phyloP scores from a whole-genome alignment of 1,140 invertebrate genomes.

The Drosophila orosa region DNA sequence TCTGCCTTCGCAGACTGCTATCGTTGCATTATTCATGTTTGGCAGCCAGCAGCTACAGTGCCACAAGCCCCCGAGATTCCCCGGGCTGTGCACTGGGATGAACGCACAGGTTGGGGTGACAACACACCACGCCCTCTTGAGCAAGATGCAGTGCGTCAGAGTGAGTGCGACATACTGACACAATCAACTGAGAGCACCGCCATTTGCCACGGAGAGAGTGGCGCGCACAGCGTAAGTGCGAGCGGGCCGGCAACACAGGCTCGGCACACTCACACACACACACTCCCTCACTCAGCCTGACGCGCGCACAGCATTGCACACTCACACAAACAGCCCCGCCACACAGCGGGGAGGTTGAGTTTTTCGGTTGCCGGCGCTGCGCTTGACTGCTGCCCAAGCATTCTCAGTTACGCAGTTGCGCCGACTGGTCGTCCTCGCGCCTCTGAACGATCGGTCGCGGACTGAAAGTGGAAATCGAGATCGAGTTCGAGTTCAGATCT shows the following conservation, averaged over 20 bases:
- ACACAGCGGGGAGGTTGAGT: constrained; percentile 25
- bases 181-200: constrained; percentile 78
- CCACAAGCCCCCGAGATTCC: constrained; percentile 19
- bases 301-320: constrained; percentile 13
- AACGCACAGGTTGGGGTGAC: constrained; percentile 16
- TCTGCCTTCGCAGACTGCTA: constrained; percentile 36
- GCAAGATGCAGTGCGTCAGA: constrained; percentile 37
- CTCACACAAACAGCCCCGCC: constrained; percentile 1
- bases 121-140: constrained; percentile 73
- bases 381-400: constrained; percentile 59
- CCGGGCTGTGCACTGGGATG: constrained; percentile 9
- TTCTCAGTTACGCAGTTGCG: constrained; percentile 68
- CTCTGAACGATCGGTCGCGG: constrained; percentile 15
- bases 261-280: not conserved
- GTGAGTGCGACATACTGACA: constrained; percentile 54
- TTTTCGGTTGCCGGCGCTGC: constrained; percentile 31
- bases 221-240: constrained; percentile 7
- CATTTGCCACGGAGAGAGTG: constrained; percentile 63
- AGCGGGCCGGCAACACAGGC: constrained; percentile 26
- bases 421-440: constrained; percentile 67
- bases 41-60: constrained; percentile 63
- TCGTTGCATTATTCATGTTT: constrained; percentile 77
- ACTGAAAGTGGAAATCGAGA: constrained; percentile 19
- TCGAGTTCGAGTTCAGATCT: constrained; percentile 21
- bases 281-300: constrained; percentile 1